These are phyloP conservation scores for Anser brachyrhynchus DNA, from an alignment of 2,113 vertebrate genomes.

Conservation along the genomic window DNA sequence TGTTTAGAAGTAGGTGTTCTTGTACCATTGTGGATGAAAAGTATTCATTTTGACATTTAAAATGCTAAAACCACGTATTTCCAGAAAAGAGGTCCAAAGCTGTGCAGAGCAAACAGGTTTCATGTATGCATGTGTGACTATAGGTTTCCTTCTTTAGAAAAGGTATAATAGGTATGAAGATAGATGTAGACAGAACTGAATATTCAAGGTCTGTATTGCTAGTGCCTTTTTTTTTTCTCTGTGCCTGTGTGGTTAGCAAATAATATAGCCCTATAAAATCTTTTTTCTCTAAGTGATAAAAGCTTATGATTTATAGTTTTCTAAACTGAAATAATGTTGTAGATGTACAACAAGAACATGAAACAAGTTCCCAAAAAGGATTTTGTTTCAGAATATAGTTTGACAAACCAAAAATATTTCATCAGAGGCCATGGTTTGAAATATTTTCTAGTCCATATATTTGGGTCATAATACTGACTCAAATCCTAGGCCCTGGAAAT, in stretches of 20 bases:
- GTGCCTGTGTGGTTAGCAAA: background rate
- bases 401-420: background rate
- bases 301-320: background rate
- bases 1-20: background rate
- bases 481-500: background rate
- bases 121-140: background rate
- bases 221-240: too few relatives aligned
- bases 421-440: background rate
- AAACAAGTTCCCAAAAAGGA: background rate
- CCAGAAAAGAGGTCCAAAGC: background rate
- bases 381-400: background rate
- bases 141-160: background rate
- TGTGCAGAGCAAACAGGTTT: background rate
- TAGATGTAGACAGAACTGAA: background rate
- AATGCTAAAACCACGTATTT: background rate
- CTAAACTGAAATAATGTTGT: background rate
- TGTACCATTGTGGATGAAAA: background rate
- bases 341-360: background rate
- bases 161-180: background rate
- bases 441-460: background rate
- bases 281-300: background rate
- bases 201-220: too few relatives aligned
- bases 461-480: background rate
- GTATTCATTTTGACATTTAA: background rate
- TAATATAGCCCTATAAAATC: background rate